phyloP scores from a whole-genome alignment of 2,113 vertebrate genomes.

The Bujurquina vittata region DNA sequence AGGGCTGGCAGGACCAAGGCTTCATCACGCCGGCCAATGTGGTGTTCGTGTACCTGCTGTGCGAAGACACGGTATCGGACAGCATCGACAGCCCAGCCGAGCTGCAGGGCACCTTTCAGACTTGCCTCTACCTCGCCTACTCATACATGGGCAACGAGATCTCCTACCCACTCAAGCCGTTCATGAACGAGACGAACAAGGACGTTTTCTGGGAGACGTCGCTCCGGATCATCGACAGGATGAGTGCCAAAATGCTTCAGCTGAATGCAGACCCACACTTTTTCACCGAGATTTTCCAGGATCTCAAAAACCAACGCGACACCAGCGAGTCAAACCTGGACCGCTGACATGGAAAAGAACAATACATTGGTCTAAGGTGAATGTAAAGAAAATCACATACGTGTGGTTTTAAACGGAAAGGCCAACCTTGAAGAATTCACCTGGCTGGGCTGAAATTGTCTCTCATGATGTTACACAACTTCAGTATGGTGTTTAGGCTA shows the following conservation, averaged over 20 bases:
- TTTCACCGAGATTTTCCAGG: conserved; percentile 97
- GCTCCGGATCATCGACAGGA: conserved; percentile 90
- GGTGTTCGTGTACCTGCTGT: conserved; percentile 96
- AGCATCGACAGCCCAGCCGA: conserved; percentile 85
- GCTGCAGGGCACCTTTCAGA: conserved; percentile 94
- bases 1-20: conserved; percentile 98
- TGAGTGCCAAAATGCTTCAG: conserved; percentile 95
- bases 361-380: neutral
- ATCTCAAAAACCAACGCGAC: conserved; percentile 94
- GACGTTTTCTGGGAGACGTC: conserved; percentile 96
- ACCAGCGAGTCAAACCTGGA: conserved; percentile 86
- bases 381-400: conserved; percentile 44
- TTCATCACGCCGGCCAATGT: conserved; percentile 97
- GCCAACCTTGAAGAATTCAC: conserved; percentile 16
- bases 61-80: conserved; percentile 88
- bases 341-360: conserved; percentile 77
- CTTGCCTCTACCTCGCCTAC: conserved; percentile 97
- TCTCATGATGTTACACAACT: conserved; percentile 37
- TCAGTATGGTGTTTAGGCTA: conserved; percentile 54
- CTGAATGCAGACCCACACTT: conserved; percentile 96
- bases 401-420: conserved; percentile 48
- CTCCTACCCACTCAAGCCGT: conserved; percentile 98
- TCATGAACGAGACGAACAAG: conserved; percentile 92
- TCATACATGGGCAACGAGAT: conserved; percentile 99
- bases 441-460: conserved; percentile 27